Base-by-base conservation (phyloP, 2,888 invertebrate species). In the Lysandra bellargus region DNA sequence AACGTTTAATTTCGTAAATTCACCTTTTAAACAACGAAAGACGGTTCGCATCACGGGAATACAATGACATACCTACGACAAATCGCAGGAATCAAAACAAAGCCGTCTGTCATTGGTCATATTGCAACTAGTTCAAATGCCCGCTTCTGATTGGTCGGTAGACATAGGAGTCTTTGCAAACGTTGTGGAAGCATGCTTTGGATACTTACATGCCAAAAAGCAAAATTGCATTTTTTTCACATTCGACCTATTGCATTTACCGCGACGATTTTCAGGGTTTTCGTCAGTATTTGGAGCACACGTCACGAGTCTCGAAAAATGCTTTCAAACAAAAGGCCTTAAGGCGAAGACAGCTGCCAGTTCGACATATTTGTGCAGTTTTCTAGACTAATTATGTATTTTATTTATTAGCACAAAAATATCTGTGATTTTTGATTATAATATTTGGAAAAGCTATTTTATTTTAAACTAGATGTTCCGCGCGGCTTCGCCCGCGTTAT, bases 1-100 rank as follows among this genome's bases (percentile, higher is more conserved):
- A 69, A 69, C 69, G 69, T 69, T 69, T 69, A 69, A 69, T 69
- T 69, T 69, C 69, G 69, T 69, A 30, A n/a, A 69, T 69, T 69
- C 12, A 69, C 69, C 69, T 40, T 40, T 40, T 40, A 69, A 69
- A 69, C 33, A 69, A 69, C 33, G 30, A n/a, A 69, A 69, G 33
- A 30, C 30, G n/a, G 23, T 69, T 69, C 69, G 69, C 69, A 69
- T 69, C 69, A 69, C 53, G 53, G 53, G 53, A 53, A 53, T 53
- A 53, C 53, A 53, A 69, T 69, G 69, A 69, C 69, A 69, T 69
- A 30, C n/a, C n/a, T n/a, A n/a, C 69, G 69, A 69, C 23, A 69
- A 69, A 17, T 69, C n/a, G 69, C 69, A 69, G 69, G 69, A 69
- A 69, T 30, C n/a, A 69, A 69, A 69, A 69, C 69, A 69, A 69